phyloP scores from a whole-genome alignment of 2,888 invertebrate species.

The Clitarchus hookeri region DNA sequence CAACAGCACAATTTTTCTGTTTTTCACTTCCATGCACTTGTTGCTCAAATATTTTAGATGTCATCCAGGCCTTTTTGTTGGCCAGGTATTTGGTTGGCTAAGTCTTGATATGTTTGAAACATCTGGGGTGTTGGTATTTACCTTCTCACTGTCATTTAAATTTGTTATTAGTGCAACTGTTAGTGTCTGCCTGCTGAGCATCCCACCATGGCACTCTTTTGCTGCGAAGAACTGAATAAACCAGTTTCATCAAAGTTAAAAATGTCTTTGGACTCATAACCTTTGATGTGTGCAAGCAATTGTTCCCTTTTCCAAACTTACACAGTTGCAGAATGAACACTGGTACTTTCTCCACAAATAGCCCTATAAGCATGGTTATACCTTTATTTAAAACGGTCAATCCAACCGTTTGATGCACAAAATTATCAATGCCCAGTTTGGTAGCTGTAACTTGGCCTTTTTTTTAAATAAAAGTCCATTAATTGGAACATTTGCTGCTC shows the following conservation, averaged over 20 bases:
- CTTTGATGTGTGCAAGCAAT: background rate
- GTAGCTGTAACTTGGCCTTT: background rate
- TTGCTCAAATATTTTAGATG: background rate
- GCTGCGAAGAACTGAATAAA: background rate
- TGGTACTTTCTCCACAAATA: too few species aligned
- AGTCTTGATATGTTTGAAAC: too few species aligned
- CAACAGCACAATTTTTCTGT: background rate
- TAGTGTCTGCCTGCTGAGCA: background rate
- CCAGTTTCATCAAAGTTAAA: too few species aligned
- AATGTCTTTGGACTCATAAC: background rate
- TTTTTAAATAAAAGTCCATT: background rate
- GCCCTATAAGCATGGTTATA: background rate
- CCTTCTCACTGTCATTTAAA: conserved; percentile 11
- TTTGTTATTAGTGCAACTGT: background rate
- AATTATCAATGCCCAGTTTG: background rate
- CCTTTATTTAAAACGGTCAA: background rate
- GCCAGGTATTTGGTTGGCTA: too few species aligned
- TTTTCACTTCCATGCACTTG: background rate
- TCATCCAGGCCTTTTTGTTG: background rate
- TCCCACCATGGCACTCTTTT: background rate
- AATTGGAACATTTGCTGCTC: too few species aligned
- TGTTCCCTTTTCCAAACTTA: background rate
- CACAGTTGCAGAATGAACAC: background rate
- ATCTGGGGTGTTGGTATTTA: too few species aligned
- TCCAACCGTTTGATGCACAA: background rate